These are phyloP conservation scores for Novumbra hubbsi DNA, from an alignment of 2,797 vertebrate species.

Conservation along the genomic window DNA sequence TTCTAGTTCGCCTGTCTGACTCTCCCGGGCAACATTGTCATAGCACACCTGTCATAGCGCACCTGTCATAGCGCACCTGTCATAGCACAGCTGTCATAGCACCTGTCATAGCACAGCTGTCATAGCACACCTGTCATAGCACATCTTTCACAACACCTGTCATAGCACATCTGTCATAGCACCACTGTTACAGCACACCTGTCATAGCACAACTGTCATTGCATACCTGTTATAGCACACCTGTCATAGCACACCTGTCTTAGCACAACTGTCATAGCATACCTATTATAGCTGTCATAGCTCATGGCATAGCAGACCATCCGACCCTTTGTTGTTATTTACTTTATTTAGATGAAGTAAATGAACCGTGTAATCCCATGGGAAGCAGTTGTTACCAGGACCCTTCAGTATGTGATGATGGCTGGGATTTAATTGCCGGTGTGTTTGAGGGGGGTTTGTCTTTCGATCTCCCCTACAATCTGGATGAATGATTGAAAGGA, in stretches of 20 bases:
- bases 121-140: no score
- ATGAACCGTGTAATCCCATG: conserved; percentile 78
- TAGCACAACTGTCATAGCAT: conserved; percentile 65
- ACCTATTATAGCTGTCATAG: no score
- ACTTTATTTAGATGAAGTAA: conserved; percentile 73
- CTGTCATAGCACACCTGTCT: conserved; percentile 42
- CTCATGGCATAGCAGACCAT: conserved; percentile 70
- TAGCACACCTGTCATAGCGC: conserved; percentile 65
- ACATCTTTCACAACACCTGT: no score
- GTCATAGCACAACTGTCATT: conserved; percentile 55
- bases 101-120: conserved; percentile 73
- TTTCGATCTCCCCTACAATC: no score
- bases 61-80: conserved; percentile 58
- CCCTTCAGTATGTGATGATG: not conserved
- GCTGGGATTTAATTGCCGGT: no score
- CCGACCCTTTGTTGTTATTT: conserved; percentile 28
- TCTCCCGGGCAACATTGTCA: conserved; percentile 68
- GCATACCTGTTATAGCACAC: conserved; percentile 63
- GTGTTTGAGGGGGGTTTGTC: no score
- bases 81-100: no score
- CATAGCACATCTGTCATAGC: no score
- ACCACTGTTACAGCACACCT: conserved; percentile 61
- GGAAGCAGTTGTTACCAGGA: conserved; percentile 42
- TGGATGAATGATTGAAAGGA: no score
- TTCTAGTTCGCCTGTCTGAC: conserved; percentile 65